Conservation (phyloP, 2,888 invertebrate genomes). For the Spodoptera littoralis region DNA sequence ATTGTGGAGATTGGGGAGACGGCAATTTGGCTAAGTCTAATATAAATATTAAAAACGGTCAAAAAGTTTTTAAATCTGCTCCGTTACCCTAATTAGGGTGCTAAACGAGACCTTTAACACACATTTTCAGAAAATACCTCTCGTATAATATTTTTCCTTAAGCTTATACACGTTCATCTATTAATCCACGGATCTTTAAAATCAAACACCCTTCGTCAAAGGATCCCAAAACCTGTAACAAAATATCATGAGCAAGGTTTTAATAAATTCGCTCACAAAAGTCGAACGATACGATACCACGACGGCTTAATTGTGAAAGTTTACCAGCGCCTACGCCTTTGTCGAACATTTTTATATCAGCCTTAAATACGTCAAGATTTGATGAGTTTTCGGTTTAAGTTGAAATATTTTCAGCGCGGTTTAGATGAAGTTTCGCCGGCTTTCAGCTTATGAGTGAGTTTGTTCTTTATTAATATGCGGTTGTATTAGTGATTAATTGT, state of each 20-base stretch:
- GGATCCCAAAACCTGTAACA: constrained; percentile 53
- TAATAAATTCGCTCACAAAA: constrained; percentile 68
- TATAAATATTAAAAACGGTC: no score
- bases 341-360: constrained; percentile 62
- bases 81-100: no score
- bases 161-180: neutral
- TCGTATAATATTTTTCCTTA: neutral
- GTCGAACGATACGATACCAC: constrained; percentile 52
- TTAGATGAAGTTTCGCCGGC: constrained; percentile 30
- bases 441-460: constrained; percentile 32
- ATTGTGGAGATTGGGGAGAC: no score
- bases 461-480: constrained; percentile 39
- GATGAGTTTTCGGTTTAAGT: constrained; percentile 57
- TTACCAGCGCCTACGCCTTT: constrained; percentile 62
- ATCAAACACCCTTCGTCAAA: constrained; percentile 37
- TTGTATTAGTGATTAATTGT: constrained; percentile 34
- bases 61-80: no score
- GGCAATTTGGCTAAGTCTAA: no score
- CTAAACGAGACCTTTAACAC: neutral
- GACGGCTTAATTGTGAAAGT: constrained; percentile 72
- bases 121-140: neutral
- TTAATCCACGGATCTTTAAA: constrained; percentile 20
- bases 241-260: constrained; percentile 62
- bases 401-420: constrained; percentile 42
- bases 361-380: constrained; percentile 61